phyloP scores from a whole-genome alignment of 2,113 vertebrate genomes.

The Hippocampus guttulatus region DNA sequence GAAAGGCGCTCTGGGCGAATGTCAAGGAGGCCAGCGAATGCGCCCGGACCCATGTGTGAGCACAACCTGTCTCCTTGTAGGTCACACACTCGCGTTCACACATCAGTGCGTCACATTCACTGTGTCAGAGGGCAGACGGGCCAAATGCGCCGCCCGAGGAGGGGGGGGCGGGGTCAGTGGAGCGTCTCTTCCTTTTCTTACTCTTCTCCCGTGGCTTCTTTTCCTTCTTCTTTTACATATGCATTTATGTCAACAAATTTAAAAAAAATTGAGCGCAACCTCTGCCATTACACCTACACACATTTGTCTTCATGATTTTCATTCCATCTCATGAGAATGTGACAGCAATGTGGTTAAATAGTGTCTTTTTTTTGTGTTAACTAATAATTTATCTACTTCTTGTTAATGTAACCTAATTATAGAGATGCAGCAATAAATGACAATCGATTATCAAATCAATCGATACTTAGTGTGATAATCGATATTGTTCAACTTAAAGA shows the following conservation, averaged over 20 bases:
- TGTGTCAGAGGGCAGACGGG: conserved; percentile 35
- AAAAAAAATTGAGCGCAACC: no score
- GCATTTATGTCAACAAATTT: no score
- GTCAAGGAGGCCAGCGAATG: neutral
- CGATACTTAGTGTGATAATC: no score
- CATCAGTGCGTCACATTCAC: conserved; percentile 40
- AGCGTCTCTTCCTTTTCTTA: neutral
- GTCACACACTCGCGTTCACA: conserved; percentile 52
- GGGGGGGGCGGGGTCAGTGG: conserved; percentile 1
- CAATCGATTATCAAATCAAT: no score
- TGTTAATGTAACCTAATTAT: no score
- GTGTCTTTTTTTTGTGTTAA: no score
- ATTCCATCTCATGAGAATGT: neutral
- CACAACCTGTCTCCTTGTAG: conserved; percentile 31
- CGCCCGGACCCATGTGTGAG: conserved; percentile 36
- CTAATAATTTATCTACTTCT: no score
- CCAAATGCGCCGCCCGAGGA: neutral
- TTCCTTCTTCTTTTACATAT: no score
- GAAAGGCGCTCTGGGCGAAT: neutral
- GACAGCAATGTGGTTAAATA: neutral
- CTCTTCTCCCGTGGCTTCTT: neutral
- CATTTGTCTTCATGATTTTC: neutral
- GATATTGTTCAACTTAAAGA: no score
- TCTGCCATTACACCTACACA: neutral
- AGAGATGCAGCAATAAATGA: no score